Base-by-base conservation (phyloP, 2,888 invertebrate genomes). In the Sceliomorpha sp. region DNA sequence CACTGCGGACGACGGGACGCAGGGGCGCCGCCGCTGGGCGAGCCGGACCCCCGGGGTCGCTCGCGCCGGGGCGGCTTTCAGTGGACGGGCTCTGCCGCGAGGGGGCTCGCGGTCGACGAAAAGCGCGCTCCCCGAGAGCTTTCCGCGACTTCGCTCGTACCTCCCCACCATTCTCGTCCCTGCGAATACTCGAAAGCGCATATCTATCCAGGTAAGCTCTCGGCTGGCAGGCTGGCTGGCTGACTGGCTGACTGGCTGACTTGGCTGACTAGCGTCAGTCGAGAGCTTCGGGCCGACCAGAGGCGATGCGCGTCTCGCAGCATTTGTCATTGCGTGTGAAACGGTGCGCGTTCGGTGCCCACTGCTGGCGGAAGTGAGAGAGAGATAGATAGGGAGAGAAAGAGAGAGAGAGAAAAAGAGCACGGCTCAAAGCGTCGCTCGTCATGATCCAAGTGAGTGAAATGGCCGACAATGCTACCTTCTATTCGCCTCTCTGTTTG, bases 221-320 rank as follows among this genome's bases (percentile, higher is more conserved):
- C 60, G 53, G 48, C 55, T 63, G 48, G 53, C 51, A 44, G 29
- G 29, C 29, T 29, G 29, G 29, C 29, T 29, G 29, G 9, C 29
- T 29, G 9, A 9, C 29, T 29, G 29, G 9, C 29, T 29, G 44
- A 31, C 51, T 26, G 39, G 50, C 59, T 51, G 48, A 47, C 67
- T 20, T 29, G 44, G 39, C 51, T 26, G 47, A 58, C 59, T 51
- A 53, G 53, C 67, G 66, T 60, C 70, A 72, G 72, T 72, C 59
- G 72, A 66, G 72, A 70, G 70, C 70, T 72, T 66, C 72, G 55
- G 58, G 63, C 66, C 72, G 72, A 63, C 59, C 62, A 58, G 66
- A 63, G 63, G 63, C 66, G 66, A 70, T 72, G 72, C 72, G 66
- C 42, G 66, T 64, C 56, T 62, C 53, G 26, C 64, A 58, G 44